phyloP scores from a whole-genome alignment of 2,797 vertebrate species.

The Anolis apletophallus region DNA sequence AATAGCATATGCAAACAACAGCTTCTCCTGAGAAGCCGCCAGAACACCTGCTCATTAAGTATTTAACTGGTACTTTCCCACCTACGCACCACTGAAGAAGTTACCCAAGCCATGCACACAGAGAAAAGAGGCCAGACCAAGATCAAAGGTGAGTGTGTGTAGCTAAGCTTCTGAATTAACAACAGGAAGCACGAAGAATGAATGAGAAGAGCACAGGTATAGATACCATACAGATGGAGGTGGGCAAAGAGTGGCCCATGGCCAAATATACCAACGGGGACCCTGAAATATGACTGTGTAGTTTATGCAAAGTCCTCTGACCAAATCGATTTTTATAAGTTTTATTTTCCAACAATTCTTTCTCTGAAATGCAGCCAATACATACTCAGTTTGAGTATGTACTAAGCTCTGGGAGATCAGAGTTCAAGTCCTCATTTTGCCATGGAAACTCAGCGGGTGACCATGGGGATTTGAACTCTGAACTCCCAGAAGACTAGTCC shows the following conservation, averaged over 20 bases:
- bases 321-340: too few relatives aligned
- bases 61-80: not conserved
- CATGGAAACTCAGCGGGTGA: too few relatives aligned
- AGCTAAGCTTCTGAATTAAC: not conserved
- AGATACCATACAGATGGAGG: not conserved
- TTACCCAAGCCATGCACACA: not conserved
- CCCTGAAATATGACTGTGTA: too few relatives aligned
- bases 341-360: too few relatives aligned
- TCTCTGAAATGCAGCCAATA: too few relatives aligned
- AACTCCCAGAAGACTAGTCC: too few relatives aligned
- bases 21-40: not conserved
- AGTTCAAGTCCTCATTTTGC: too few relatives aligned
- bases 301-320: too few relatives aligned
- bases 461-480: too few relatives aligned
- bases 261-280: too few relatives aligned
- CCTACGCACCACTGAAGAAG: not conserved
- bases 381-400: too few relatives aligned
- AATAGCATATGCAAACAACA: not conserved
- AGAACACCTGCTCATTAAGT: slow-evolving; percentile 7
- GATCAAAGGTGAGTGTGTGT: not conserved
- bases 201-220: not conserved
- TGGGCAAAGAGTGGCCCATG: not conserved
- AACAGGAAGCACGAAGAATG: not conserved
- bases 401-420: too few relatives aligned
- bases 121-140: not conserved